phyloP scores from a whole-genome alignment of 2,797 vertebrate species.

The Microchirus variegatus region DNA sequence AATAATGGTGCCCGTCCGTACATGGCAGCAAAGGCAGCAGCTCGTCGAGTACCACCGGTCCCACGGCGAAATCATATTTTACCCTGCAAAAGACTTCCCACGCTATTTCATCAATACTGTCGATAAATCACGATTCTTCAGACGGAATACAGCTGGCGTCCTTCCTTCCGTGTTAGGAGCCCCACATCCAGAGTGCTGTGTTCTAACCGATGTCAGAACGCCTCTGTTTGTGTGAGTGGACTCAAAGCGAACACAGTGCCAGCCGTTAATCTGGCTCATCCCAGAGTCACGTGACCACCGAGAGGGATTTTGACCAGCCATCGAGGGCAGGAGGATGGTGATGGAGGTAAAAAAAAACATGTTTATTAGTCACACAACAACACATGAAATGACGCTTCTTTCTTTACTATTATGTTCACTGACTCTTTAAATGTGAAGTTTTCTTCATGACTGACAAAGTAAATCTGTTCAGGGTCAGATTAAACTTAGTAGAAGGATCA shows the following conservation, averaged over 20 bases:
- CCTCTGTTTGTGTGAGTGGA: constrained; percentile 34
- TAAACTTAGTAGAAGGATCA: too few relatives aligned
- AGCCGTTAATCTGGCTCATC: constrained; percentile 71
- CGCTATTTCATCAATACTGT: constrained; percentile 69
- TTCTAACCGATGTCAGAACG: constrained; percentile 9
- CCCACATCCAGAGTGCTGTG: constrained; percentile 47
- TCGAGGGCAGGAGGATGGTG: constrained; percentile 1
- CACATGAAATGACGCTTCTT: too few relatives aligned
- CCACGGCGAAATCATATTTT: constrained; percentile 89
- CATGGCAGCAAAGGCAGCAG: constrained; percentile 98
- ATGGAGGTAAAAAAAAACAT: constrained; percentile 11
- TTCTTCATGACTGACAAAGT: too few relatives aligned
- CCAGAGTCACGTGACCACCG: constrained; percentile 76
- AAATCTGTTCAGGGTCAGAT: too few relatives aligned
- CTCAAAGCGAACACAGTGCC: constrained; percentile 15
- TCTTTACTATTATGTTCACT: too few relatives aligned
- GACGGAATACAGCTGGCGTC: background rate
- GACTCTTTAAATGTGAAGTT: too few relatives aligned
- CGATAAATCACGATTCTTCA: background rate
- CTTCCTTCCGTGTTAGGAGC: constrained; percentile 15
- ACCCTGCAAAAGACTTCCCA: background rate
- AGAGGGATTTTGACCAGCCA: background rate
- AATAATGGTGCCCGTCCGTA: constrained; percentile 97
- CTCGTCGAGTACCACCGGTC: constrained; percentile 96
- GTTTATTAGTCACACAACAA: constrained; percentile 1